Percentiles rank a stretch among this genome's conserved stretches.
Conservation (phyloP, 2,888 invertebrate species). For the Drosophila austrosaltans region DNA sequence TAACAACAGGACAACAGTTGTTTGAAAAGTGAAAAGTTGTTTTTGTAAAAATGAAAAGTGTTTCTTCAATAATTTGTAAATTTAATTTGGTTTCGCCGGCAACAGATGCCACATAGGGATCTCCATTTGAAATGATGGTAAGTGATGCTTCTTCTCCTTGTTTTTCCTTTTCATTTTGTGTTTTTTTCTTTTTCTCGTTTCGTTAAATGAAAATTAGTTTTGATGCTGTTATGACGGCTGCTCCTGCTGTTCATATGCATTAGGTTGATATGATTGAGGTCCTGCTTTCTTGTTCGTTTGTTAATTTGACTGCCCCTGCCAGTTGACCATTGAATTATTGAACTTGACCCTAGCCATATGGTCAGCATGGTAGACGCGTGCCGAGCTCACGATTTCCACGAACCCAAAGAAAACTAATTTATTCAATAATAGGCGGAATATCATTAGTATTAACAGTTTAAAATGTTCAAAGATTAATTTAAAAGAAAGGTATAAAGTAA, state of each 20-base stretch:
- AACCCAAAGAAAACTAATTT: constrained; percentile 44
- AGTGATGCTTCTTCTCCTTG: constrained; percentile 18
- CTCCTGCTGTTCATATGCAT: constrained; percentile 29
- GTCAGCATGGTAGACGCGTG: constrained; percentile 46
- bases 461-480: too few relatives aligned
- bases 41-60: constrained; percentile 73
- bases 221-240: constrained; percentile 75
- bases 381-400: constrained; percentile 60
- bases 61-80: constrained; percentile 63
- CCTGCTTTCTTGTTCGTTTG: constrained; percentile 33
- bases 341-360: constrained; percentile 57
- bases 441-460: constrained; percentile 14
- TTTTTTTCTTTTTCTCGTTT: constrained; percentile 31
- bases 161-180: not conserved
- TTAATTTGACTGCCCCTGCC: constrained; percentile 44
- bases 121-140: not conserved
- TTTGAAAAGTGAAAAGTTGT: constrained; percentile 54
- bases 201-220: constrained; percentile 72
- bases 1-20: constrained; percentile 51
- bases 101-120: constrained; percentile 60
- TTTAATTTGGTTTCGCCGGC: constrained; percentile 61
- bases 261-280: constrained; percentile 64
- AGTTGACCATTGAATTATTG: constrained; percentile 25
- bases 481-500: too few relatives aligned
- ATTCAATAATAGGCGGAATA: constrained; percentile 23